Base-by-base conservation (phyloP, 23 tunicate genomes). In the Botrylloides violaceus region DNA sequence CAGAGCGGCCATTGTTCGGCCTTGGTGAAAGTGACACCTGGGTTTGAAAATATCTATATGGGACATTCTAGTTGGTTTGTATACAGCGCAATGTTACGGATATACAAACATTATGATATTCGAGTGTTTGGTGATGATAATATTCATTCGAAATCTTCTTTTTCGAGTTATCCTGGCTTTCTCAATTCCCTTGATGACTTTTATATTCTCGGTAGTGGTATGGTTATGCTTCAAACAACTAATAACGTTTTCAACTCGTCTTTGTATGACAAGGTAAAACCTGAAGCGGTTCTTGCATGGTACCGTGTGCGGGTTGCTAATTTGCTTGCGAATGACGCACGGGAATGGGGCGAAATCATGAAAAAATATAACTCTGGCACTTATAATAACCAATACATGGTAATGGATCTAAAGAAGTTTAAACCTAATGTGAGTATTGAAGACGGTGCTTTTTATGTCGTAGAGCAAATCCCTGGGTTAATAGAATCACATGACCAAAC, bases 171-270 rank as follows among this genome's bases (percentile, higher is more conserved):
- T 26, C 71, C 80, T 0, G 80, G 80, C 0, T 76, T 59, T 34
- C 28, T 76, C 26, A 64, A 65, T 38, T 61, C 71, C 2, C 34
- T 76, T n/a, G 80, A 76, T 76, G 80, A 76, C 33, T 76, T 76
- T 36, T 76, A 76, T 62, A 28, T 61, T 18, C 58, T 76, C 2
- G 71, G 59, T 75, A 59, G 49, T 37, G 80, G 73, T 9, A 63
- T 76, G 58, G 80, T 76, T 9, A 76, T 76, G 80, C 71, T 76
- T 61, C 80, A 76, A 26, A 76, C 80, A 9, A 64, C 80, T 12
- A 76, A 59, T 50, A 76, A 76, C 57, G 31, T 63, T 33, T 61
- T 28, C 28, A 65, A 76, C 43, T 23, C 71, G 21, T 27, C 76
- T 34, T 75, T 76, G 32, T 76, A 76, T 64, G 80, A 76, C 30